Percentiles rank a stretch among this genome's conserved stretches.
These are phyloP conservation scores for Andrena minutula DNA, from an alignment of 2,888 invertebrate species.

Conservation along the genomic window DNA sequence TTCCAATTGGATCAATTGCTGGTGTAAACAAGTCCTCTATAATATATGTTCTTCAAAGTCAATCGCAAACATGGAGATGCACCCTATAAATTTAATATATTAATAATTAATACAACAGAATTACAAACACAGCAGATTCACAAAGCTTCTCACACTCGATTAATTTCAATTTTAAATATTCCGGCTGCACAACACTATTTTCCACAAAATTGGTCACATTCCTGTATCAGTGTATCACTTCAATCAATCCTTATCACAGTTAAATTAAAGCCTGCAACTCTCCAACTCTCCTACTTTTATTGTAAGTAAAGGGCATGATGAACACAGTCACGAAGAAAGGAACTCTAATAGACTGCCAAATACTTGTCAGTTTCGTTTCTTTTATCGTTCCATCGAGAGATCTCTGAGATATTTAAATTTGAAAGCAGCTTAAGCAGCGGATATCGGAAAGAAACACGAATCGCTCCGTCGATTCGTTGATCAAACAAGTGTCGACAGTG, in stretches of 20 bases:
- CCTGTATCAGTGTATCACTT: too few species aligned
- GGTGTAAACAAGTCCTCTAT: too few species aligned
- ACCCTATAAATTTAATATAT: too few species aligned
- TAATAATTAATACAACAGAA: too few species aligned
- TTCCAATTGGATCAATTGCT: not conserved
- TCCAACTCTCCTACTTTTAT: not conserved
- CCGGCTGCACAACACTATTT: not conserved
- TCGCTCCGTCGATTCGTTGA: conserved; percentile 50
- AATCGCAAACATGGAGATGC: too few species aligned
- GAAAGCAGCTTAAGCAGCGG: conserved; percentile 22
- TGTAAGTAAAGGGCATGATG: not conserved
- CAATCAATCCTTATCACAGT: not conserved
- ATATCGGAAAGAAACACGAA: conserved; percentile 52
- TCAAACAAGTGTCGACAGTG: conserved; percentile 53
- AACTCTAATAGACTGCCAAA: conserved; percentile 4
- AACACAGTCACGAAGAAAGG: not conserved
- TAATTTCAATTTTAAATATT: not conserved
- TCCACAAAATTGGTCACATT: too few species aligned
- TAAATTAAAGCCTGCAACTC: not conserved
- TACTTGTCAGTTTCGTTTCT: not conserved
- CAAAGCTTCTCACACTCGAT: not conserved
- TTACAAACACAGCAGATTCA: too few species aligned
- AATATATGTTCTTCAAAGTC: too few species aligned
- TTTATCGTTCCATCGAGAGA: not conserved
- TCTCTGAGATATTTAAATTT: conserved; percentile 58